Conservation (phyloP, 2,888 invertebrate species). For the Aquatica leii region DNA sequence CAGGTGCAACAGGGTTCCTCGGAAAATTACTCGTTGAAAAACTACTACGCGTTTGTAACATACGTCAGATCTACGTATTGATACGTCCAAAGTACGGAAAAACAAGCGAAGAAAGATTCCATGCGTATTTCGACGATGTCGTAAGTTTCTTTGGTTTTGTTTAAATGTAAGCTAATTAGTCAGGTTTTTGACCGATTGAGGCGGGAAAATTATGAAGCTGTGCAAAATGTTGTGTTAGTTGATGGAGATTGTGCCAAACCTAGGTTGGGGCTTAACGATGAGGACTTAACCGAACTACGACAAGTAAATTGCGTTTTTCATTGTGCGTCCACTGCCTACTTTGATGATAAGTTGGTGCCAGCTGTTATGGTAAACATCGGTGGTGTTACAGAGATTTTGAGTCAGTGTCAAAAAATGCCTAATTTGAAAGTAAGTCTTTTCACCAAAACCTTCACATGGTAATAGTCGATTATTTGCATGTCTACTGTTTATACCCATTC, state of each 20-base stretch:
- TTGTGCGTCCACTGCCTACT: slow-evolving; percentile 78
- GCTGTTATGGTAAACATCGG: slow-evolving; percentile 75
- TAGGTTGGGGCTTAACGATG: too few relatives aligned
- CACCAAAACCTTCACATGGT: slow-evolving; percentile 59
- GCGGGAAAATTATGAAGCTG: slow-evolving; percentile 62
- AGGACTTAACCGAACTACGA: slow-evolving; percentile 34
- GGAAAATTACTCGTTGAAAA: slow-evolving; percentile 78
- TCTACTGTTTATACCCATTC: slow-evolving; percentile 50
- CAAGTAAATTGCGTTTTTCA: slow-evolving; percentile 75
- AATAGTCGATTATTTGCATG: slow-evolving; percentile 50
- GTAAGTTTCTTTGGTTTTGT: background rate
- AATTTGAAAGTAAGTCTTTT: slow-evolving; percentile 69
- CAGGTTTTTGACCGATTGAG: slow-evolving; percentile 63
- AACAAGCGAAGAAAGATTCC: slow-evolving; percentile 50
- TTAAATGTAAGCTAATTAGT: background rate
- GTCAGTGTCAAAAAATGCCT: slow-evolving; percentile 71
- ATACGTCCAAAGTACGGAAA: slow-evolving; percentile 53
- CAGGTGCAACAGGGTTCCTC: slow-evolving; percentile 72
- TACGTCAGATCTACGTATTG: slow-evolving; percentile 51
- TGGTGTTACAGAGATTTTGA: slow-evolving; percentile 70
- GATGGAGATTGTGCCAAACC: slow-evolving; percentile 32
- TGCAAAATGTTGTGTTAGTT: slow-evolving; percentile 66
- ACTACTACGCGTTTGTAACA: slow-evolving; percentile 55
- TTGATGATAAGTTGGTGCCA: slow-evolving; percentile 74
- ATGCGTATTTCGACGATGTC: slow-evolving; percentile 61